Evolutionary conservation across 2,888 invertebrate genomes (phyloP), one percentile per base, ranked within the genome.

Genomic region (Nemoura dubitans): DNA sequence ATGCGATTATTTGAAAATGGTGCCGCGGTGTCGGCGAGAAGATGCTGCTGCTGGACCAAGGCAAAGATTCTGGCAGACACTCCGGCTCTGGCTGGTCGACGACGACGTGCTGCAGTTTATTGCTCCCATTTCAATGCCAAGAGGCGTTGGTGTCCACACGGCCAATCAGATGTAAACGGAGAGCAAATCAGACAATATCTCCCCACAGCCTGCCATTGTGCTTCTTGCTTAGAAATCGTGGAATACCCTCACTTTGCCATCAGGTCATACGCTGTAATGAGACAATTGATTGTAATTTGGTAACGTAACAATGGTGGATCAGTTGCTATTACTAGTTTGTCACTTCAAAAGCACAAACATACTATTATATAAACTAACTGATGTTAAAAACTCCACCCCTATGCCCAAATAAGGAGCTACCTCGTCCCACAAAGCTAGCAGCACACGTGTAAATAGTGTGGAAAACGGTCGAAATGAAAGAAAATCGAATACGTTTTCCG

Each of bases 401-500:
- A 59, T 7, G 14, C 1, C 10, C 3, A 59, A 7, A 1, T 59
- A 2, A 59, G 59, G 14, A 3, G 16, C 59, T 7, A 10, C 59
- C 59, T 59, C 14, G 14, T 59, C 59, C 59, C 59, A 59, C 59
- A 16, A 59, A 7, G 2, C 21, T 16, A 21, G 3, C 59, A 59
- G 14, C 59, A 59, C 59, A 59, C 59, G 21, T 59, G 59, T 59
- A 59, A 59, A 59, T 2, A n/a, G 59, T 21, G 59, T 59, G 59
- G 14, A 59, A 59, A 59, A 59, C 21, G 10, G 14, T 1, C 59
- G 2, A 59, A 59, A 59, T 21, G 16, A 59, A 59, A 59, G 16
- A 21, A 59, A 59, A 59, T 10, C 59, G 26, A 7, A 27, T 10
- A 83, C 36, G 83, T 84, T 84, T 76, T 84, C 76, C 1, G n/a